Evolutionary conservation across 1,140 invertebrate genomes (phyloP).

Genomic region (Galendromus occidentalis): DNA sequence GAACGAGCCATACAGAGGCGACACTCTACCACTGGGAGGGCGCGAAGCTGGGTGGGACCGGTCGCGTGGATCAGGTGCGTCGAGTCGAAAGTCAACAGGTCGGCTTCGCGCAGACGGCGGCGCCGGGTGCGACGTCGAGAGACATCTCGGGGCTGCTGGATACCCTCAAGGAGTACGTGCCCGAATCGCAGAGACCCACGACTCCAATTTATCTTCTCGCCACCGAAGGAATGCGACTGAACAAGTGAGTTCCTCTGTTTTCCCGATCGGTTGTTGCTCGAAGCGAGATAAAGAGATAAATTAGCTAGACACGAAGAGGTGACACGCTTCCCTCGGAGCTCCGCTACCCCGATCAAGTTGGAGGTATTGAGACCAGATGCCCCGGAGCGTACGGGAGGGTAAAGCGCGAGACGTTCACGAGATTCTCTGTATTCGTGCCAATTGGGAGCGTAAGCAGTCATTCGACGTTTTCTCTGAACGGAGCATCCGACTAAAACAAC

Average conservation of each 20-base stretch:
- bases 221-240: slow-evolving; percentile 4
- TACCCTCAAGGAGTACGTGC: slow-evolving; percentile 10
- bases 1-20: slow-evolving; percentile 34
- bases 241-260: not conserved
- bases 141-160: slow-evolving; percentile 2
- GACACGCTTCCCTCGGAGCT: no score
- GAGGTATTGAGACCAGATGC: no score
- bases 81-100: not conserved
- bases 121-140: not conserved
- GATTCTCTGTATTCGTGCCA: no score
- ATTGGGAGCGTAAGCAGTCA: no score
- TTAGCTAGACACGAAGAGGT: no score
- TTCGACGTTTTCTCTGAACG: no score
- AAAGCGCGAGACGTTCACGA: no score
- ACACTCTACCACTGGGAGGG: slow-evolving; percentile 33
- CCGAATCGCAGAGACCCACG: slow-evolving; percentile 2
- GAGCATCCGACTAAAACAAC: no score
- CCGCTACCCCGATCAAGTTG: no score
- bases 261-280: no score
- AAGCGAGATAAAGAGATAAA: no score
- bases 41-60: slow-evolving; percentile 30
- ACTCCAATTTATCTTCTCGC: slow-evolving; percentile 1
- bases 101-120: not conserved
- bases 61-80: slow-evolving; percentile 27
- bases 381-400: no score